Evolutionary conservation across 2,888 invertebrate species (phyloP).

Genomic region (Diabrotica balteata): DNA sequence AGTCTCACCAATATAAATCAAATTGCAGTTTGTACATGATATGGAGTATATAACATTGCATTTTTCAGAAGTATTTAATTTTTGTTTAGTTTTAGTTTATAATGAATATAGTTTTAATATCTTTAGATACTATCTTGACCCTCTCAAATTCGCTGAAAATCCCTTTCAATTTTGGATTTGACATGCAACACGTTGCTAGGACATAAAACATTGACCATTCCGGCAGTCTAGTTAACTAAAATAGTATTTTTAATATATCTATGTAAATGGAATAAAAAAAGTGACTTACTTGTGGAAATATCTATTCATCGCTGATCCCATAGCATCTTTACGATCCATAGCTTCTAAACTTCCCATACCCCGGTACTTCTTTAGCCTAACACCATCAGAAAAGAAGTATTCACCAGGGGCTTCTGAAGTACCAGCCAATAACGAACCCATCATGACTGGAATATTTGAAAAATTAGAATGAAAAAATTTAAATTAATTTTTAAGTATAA

Average conservation of each 20-base stretch:
- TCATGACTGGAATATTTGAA: slow-evolving; percentile 77
- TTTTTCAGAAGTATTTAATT: no score
- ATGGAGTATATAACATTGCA: no score
- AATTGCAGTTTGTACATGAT: no score
- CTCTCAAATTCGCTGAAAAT: no score
- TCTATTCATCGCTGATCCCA: slow-evolving; percentile 84
- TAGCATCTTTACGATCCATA: slow-evolving; percentile 92
- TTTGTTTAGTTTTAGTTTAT: no score
- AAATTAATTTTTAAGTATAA: no score
- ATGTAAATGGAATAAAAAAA: neutral
- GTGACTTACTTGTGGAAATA: slow-evolving; percentile 55
- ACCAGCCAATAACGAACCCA: slow-evolving; percentile 97
- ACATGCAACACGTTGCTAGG: neutral
- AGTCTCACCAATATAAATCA: no score
- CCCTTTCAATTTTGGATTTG: no score
- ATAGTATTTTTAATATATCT: slow-evolving; percentile 5
- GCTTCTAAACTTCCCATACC: slow-evolving; percentile 99
- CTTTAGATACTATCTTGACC: no score
- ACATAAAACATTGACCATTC: neutral
- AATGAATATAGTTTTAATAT: no score
- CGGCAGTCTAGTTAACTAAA: slow-evolving; percentile 5
- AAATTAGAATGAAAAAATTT: no score
- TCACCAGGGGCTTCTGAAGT: slow-evolving; percentile 99
- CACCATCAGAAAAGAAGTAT: slow-evolving; percentile 98
- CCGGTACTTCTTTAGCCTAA: slow-evolving; percentile 95